phyloP scores from a whole-genome alignment of 2,888 invertebrate genomes.

The Pseudococcus viburni region DNA sequence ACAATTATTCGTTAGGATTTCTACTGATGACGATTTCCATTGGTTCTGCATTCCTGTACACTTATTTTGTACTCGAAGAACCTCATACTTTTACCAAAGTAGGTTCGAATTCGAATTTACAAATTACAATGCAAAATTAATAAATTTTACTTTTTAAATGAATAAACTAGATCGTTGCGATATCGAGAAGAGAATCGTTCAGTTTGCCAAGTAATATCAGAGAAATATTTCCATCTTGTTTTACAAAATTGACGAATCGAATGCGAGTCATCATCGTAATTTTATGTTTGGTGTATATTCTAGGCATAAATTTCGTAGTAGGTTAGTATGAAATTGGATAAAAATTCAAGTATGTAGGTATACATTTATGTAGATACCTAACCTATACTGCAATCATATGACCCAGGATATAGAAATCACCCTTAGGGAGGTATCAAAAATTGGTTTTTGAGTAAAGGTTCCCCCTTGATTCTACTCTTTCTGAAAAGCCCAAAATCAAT shows the following conservation, averaged over 20 bases:
- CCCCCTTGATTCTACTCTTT: no score
- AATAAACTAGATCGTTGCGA: not conserved
- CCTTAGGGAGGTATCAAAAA: no score
- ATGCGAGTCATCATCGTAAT: not conserved
- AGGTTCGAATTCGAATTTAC: not conserved
- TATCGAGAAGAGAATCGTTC: not conserved
- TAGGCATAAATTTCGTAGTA: not conserved
- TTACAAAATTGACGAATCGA: constrained; percentile 3
- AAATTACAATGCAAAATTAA: not conserved
- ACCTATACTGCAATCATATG: no score
- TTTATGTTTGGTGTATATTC: not conserved
- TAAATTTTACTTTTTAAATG: not conserved
- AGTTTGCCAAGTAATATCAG: not conserved
- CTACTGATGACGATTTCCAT: not conserved
- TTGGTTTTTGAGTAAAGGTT: no score
- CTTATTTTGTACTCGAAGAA: constrained; percentile 25
- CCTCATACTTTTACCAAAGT: constrained; percentile 13
- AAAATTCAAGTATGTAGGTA: not conserved
- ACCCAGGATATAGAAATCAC: no score
- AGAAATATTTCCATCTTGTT: constrained; percentile 21
- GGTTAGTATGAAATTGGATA: not conserved
- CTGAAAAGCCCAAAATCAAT: no score
- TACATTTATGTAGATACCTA: not conserved
- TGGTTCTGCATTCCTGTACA: not conserved
- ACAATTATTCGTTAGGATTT: constrained; percentile 16